A percentile compares a stretch with the other conserved stretches of the same genome.
phyloP scores from a whole-genome alignment of 2,113 vertebrate genomes.

The Poeciliopsis occidentalis region DNA sequence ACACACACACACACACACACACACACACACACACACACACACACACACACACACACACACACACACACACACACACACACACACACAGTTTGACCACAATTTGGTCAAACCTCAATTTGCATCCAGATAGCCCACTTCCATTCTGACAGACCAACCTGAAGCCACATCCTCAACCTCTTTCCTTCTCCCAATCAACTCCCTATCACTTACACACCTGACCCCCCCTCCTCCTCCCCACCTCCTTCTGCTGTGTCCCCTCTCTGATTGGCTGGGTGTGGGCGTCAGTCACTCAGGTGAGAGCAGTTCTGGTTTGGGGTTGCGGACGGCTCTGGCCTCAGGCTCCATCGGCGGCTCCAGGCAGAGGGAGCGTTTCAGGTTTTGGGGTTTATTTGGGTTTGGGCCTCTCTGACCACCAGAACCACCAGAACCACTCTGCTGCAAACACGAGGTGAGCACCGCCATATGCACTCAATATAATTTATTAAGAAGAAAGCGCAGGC shows the following conservation, averaged over 20 bases:
- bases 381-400: slow-evolving; percentile 67
- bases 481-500: neutral
- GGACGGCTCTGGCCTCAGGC: slow-evolving; percentile 48
- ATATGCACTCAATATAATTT: slow-evolving; percentile 5
- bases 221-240: neutral
- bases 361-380: slow-evolving; percentile 56
- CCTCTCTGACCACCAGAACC: slow-evolving; percentile 68
- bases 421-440: slow-evolving; percentile 31
- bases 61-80: slow-evolving; percentile 20
- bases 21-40: slow-evolving; percentile 19
- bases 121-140: slow-evolving; percentile 69
- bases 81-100: slow-evolving; percentile 45
- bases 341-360: slow-evolving; percentile 16
- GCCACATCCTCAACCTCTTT: slow-evolving; percentile 68
- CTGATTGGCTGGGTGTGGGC: slow-evolving; percentile 51
- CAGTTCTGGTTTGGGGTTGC: slow-evolving; percentile 55
- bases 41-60: slow-evolving; percentile 19
- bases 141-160: slow-evolving; percentile 25
- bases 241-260: neutral
- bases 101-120: slow-evolving; percentile 68
- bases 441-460: slow-evolving; percentile 57
- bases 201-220: slow-evolving; percentile 24
- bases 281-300: slow-evolving; percentile 30
- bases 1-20: slow-evolving; percentile 21
- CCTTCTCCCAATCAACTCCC: slow-evolving; percentile 20